These are phyloP conservation scores for Nephrotoma flavescens DNA, from an alignment of 2,888 invertebrate genomes.

Conservation along the genomic window DNA sequence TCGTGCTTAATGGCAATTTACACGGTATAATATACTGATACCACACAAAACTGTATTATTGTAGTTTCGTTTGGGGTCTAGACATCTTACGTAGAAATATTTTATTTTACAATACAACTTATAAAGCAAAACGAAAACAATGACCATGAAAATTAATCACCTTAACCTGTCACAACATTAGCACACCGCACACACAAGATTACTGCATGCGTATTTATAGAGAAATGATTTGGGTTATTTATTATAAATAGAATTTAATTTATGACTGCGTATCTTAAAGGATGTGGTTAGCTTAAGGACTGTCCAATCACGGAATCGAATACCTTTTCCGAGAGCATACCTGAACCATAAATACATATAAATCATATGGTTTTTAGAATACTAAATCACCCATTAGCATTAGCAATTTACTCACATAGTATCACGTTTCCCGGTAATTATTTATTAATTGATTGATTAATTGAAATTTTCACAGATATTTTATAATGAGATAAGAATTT, in stretches of 20 bases:
- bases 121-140: background rate
- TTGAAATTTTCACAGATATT: background rate
- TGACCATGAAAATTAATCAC: background rate
- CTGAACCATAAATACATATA: background rate
- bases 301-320: background rate
- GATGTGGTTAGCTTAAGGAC: background rate
- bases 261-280: background rate
- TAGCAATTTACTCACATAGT: background rate
- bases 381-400: background rate
- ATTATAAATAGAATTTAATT: background rate
- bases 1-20: background rate
- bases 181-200: background rate
- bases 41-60: background rate
- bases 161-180: background rate
- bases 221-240: background rate
- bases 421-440: background rate
- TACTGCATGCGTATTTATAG: too few species aligned
- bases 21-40: background rate
- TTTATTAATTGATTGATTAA: background rate
- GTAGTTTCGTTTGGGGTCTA: background rate
- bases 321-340: background rate
- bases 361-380: background rate
- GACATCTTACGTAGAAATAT: background rate
- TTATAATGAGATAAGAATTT: background rate
- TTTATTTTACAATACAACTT: background rate